phyloP scores from a whole-genome alignment of 2,888 invertebrate genomes.

The Heliconius ethilla region DNA sequence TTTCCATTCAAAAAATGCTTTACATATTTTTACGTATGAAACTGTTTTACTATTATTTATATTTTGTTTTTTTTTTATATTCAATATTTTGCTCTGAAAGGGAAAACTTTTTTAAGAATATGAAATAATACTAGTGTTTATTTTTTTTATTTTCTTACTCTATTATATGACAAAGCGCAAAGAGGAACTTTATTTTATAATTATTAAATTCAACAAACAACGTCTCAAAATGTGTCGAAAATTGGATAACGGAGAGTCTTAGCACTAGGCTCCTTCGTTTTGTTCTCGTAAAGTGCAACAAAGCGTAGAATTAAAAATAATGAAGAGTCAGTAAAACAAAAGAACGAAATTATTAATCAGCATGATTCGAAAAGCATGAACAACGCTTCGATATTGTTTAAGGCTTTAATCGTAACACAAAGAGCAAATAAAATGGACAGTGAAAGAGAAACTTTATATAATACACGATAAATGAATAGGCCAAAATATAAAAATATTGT shows the following conservation, averaged over 20 bases:
- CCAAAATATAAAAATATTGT: no score
- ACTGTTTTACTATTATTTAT: not conserved
- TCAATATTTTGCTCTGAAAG: not conserved
- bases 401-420: not conserved
- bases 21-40: not conserved
- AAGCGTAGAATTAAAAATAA: no score
- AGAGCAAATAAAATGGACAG: not conserved
- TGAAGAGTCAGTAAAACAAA: not conserved
- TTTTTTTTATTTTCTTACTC: no score
- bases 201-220: no score
- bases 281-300: no score
- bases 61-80: not conserved
- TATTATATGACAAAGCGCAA: no score
- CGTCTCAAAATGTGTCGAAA: no score
- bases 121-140: no score
- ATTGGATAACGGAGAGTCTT: not conserved
- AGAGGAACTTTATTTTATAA: no score
- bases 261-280: not conserved
- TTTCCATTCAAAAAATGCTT: conserved; percentile 10
- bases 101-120: no score
- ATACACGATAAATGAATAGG: no score
- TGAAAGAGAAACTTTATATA: no score
- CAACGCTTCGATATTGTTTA: not conserved
- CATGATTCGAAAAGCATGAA: not conserved
- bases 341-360: conserved; percentile 4